phyloP scores from a whole-genome alignment of 2,113 vertebrate genomes.

The Eonycteris spelaea region DNA sequence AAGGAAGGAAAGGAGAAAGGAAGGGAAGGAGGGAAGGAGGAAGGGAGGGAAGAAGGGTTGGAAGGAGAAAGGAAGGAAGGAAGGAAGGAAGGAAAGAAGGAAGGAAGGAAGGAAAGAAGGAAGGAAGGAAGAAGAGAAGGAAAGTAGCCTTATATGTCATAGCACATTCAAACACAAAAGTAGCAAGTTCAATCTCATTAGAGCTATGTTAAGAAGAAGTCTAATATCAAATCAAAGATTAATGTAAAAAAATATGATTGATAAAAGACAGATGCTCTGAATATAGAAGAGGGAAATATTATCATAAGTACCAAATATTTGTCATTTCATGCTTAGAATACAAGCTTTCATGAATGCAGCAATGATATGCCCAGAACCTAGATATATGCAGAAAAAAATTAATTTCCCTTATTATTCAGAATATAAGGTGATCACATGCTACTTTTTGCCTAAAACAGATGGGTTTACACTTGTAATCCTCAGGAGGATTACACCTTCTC shows the following conservation, averaged over 20 bases:
- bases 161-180: background rate
- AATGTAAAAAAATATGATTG: background rate
- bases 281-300: background rate
- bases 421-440: background rate
- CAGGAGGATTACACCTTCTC: too few species aligned
- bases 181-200: background rate
- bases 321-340: background rate
- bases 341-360: background rate
- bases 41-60: too few species aligned
- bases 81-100: background rate
- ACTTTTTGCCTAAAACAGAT: background rate
- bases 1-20: background rate
- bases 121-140: background rate
- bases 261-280: background rate
- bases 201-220: background rate
- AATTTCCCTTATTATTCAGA: background rate
- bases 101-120: background rate
- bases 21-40: background rate
- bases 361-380: background rate
- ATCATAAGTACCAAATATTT: background rate
- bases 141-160: background rate
- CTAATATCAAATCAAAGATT: background rate
- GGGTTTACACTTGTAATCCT: background rate
- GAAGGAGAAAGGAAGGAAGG: background rate
- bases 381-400: background rate